Evolutionary conservation across 2,888 invertebrate species (phyloP), one percentile per base, ranked within the genome.

Genomic region (Cataglyphis rosenhaueri): DNA sequence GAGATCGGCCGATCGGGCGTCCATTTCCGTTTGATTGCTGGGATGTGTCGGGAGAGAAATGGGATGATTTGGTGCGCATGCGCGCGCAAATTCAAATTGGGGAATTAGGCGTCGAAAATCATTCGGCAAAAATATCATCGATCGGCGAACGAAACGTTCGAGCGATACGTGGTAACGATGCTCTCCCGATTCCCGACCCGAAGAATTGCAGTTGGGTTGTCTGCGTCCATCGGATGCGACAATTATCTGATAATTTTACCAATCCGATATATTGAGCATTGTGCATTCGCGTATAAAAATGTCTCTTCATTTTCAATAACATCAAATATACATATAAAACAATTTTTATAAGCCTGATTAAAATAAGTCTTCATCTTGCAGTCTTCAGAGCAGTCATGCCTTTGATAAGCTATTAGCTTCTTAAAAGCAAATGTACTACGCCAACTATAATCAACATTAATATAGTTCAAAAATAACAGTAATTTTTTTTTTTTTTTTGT

Each of bases 11-110:
- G 84, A 84, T 84, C 85, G 79, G 76, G 81, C 86, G 78, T 82
- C 91, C 87, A 92, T 92, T 91, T 91, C 86, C 88, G 86, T 83
- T 86, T 92, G 91, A 92, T 91, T 91, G 92, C 87, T 85, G 84
- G 87, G 85, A 89, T 88, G 85, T 48, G 79, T 79, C 68, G 78
- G 66, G 84, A 70, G 87, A 86, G 79, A 73, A 76, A 18, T 57
- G 61, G 81, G 65, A 65, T 81, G 87, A 89, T 87, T 81, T 85
- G 83, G 64, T 83, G 82, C 75, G 83, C 83, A 68, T 82, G 84
- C 83, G 85, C 87, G 89, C 84, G 85, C 88, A 88, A 87, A 88
- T 87, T 86, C 85, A 89, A 90, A 90, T 90, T 90, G 90, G 86
- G 57, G 89, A 90, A 90, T 90, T 89, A 90, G 90, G 81, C 81